Base-by-base conservation (phyloP, 2,797 vertebrate species). In the Sebastolobus altivelis region DNA sequence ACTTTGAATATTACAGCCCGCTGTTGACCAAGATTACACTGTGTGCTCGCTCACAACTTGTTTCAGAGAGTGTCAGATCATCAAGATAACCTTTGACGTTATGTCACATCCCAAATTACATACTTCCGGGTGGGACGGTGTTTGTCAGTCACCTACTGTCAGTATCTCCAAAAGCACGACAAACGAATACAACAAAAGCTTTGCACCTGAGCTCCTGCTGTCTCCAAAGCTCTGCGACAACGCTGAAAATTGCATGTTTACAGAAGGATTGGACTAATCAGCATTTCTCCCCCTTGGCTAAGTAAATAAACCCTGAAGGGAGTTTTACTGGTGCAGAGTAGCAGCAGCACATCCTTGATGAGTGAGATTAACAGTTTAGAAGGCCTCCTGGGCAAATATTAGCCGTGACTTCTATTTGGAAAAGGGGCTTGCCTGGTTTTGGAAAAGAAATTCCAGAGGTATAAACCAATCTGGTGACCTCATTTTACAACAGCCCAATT, bases 331-430 rank as follows among this genome's bases (percentile, higher is more conserved):
- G 77, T 82, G 71, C 75, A 81, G n/a, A 84, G 80, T 62, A 71
- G 72, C 88, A 72, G 72, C 88, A 89, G 93, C 83, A 93, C 86
- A 92, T 96, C 90, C 93, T 94, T 94, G 84, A 93, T 88, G 83
- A 79, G 86, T 77, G 71, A 90, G 83, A 87, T 92, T 91, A 86
- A 76, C 85, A 81, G 88, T 86, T 73, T 81, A 88, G 83, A 88
- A 75, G 29, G 84, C 83, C 65, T 88, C 75, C 75, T 87, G 25
- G 43, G 85, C 82, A 90, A 95, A 96, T 90, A 96, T 94, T 95
- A 85, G 90, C 81, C 37, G 43, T 25, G 27, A 25, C 72, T 83
- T 82, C 73, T 94, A 85, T 96, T 96, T 94, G 89, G 72, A 84
- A 90, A 96, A 85, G 83, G 91, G 92, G 93, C 79, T 90, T 87